Evolutionary conservation across 2,797 vertebrate species (phyloP).

Genomic region (Momotus momota): DNA sequence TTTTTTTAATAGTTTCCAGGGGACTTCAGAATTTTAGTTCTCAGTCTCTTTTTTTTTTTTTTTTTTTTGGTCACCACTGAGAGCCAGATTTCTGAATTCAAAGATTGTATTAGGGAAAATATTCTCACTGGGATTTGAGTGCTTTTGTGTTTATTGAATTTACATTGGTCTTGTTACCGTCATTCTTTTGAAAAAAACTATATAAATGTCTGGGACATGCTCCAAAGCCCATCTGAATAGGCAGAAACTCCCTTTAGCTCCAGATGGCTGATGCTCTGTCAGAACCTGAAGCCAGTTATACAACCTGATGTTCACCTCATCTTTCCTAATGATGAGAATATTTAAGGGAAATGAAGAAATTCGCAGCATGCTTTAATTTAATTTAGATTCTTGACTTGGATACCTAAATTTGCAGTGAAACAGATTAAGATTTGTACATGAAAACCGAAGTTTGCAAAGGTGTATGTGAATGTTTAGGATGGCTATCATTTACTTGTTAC

Average conservation of each 20-base stretch:
- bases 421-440: neutral
- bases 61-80: neutral
- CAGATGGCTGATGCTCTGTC: neutral
- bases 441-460: neutral
- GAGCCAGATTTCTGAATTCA: neutral
- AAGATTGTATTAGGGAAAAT: neutral
- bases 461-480: neutral
- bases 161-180: neutral
- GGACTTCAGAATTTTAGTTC: neutral
- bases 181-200: neutral
- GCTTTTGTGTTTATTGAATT: neutral
- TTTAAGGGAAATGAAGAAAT: neutral
- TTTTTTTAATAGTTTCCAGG: neutral
- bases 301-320: neutral
- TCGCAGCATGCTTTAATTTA: neutral
- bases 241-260: neutral
- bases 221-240: neutral
- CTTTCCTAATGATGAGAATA: neutral
- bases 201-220: neutral
- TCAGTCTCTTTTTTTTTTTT: neutral
- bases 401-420: neutral
- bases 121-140: neutral
- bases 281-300: neutral
- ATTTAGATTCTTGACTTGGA: neutral
- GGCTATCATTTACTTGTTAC: neutral